Conservation (phyloP, 2,113 vertebrate species). For the Merops nubicus region DNA sequence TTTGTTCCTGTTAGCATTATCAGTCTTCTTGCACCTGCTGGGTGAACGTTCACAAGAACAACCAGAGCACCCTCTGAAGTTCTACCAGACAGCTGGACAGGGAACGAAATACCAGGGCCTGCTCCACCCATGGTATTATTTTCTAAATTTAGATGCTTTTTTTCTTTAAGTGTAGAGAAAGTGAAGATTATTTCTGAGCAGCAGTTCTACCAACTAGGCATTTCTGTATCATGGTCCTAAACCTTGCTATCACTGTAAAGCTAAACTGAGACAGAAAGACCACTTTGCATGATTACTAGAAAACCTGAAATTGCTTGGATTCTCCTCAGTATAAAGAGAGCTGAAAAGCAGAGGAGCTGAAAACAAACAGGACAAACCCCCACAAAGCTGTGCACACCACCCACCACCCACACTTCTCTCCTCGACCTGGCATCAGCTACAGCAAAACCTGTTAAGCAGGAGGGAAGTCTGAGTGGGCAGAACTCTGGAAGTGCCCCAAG, state of each 20-base stretch:
- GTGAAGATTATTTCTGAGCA: neutral
- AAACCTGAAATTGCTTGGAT: neutral
- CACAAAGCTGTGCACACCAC: neutral
- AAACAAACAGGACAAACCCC: neutral
- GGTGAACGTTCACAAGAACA: neutral
- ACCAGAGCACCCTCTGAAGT: neutral
- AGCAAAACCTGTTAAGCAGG: slow-evolving; percentile 28
- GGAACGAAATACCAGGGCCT: neutral
- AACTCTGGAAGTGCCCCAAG: neutral
- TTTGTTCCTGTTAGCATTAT: neutral
- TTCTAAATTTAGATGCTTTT: neutral
- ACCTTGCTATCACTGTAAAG: neutral
- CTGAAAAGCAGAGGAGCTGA: neutral
- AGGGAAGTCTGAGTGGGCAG: neutral
- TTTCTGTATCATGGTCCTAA: neutral
- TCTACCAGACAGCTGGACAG: neutral
- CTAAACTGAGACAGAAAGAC: neutral
- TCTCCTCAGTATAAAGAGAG: neutral
- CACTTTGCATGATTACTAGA: neutral
- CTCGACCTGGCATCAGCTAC: neutral
- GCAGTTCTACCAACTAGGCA: neutral
- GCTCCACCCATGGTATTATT: neutral
- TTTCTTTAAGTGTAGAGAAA: neutral
- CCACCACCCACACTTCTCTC: neutral
- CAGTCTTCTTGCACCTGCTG: neutral